phyloP scores from a whole-genome alignment of 2,888 invertebrate genomes.

The Cybosia mesomella region DNA sequence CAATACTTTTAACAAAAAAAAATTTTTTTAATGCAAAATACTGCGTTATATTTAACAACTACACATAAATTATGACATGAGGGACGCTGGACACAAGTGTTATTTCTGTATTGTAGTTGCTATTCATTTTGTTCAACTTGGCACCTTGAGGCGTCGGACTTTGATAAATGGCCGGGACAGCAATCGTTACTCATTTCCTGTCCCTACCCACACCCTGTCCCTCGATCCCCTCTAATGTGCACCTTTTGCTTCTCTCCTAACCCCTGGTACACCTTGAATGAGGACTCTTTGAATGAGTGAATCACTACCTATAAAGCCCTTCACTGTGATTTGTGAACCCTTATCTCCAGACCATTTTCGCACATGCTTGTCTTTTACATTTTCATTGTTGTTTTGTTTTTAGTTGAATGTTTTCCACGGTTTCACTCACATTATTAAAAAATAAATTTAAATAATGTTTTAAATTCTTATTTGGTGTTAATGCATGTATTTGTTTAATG shows the following conservation, averaged over 20 bases:
- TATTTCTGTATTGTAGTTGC: slow-evolving; percentile 57
- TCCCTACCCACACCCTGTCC: slow-evolving; percentile 68
- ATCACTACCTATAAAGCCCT: slow-evolving; percentile 43
- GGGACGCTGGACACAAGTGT: slow-evolving; percentile 14
- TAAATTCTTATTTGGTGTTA: slow-evolving; percentile 37
- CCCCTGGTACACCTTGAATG: slow-evolving; percentile 59
- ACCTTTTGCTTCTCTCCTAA: slow-evolving; percentile 65
- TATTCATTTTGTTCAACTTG: slow-evolving; percentile 68
- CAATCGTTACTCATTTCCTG: slow-evolving; percentile 82
- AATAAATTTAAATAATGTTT: slow-evolving; percentile 35
- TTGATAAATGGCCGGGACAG: slow-evolving; percentile 81
- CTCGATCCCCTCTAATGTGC: slow-evolving; percentile 63
- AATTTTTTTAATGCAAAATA: background rate
- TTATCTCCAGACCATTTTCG: slow-evolving; percentile 38
- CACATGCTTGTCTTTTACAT: slow-evolving; percentile 29
- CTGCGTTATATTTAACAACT: background rate
- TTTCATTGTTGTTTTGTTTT: slow-evolving; percentile 39
- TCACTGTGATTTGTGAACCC: slow-evolving; percentile 47
- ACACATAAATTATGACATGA: slow-evolving; percentile 8
- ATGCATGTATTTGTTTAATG: slow-evolving; percentile 52
- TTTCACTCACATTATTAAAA: slow-evolving; percentile 38
- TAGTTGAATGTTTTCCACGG: slow-evolving; percentile 33
- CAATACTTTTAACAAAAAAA: no score
- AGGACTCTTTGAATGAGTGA: slow-evolving; percentile 59
- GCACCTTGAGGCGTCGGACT: slow-evolving; percentile 71